Evolutionary conservation across 2,113 vertebrate genomes (phyloP), one percentile per base, ranked within the genome.

Genomic region (Hymenochirus boettgeri): DNA sequence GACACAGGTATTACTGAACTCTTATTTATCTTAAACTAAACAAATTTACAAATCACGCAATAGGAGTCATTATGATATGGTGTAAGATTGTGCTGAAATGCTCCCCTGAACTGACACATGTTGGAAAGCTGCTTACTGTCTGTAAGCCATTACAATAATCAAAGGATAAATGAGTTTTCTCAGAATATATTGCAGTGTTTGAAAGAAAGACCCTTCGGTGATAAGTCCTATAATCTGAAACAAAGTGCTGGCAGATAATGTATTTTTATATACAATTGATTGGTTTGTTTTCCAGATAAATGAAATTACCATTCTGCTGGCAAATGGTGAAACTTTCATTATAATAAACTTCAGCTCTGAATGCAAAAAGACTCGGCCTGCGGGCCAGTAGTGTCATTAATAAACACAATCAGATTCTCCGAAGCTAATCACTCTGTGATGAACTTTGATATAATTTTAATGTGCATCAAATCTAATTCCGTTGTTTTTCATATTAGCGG

Each of bases 381-480:
- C 61, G 69, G n/a, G 75, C 70, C 70, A 60, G 80, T 76, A 0
- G 4, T 76, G 79, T 84, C 76, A 83, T 83, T 82, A 83, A 80
- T 76, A 29, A 54, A 59, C n/a, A 55, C 66, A 70, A 60, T 78
- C 79, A 79, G 80, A 80, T 73, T 70, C 71, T 74, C 63, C 65
- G 46, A 70, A 57, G 60, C 72, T 86, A 83, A 83, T 80, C 72
- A 73, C 69, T 80, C 75, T 60, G 72, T 81, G 83, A 83, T 82
- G 76, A 83, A 63, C 21, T 71, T 74, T 79, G 75, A 81, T 81
- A 84, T 83, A 76, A 50, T 76, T 65, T 73, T 85, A 83, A 85
- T 83, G 71, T 26, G 42, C 72, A 76, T 79, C 74, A 61, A 59
- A 72, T 79, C 67, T 66, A 70, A 71, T 81, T 75, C 77, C 42